Conservation (phyloP, 2,797 vertebrate species). For the Tarsius wallacei region DNA sequence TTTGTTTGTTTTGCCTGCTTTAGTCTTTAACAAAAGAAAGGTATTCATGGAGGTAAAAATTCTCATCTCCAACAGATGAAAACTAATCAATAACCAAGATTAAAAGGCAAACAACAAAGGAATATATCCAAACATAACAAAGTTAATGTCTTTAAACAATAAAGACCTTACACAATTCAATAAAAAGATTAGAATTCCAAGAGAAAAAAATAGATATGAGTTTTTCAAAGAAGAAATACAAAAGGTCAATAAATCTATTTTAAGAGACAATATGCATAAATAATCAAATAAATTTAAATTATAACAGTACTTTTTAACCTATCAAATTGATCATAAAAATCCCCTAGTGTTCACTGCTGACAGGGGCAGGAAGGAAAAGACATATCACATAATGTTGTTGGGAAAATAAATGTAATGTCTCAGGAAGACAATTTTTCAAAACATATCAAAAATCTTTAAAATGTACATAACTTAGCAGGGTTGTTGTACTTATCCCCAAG, state of each 20-base stretch:
- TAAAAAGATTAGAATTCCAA: not conserved
- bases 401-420: not conserved
- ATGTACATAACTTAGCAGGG: not conserved
- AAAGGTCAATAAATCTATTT: not conserved
- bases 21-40: not conserved
- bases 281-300: not conserved
- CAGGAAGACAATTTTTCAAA: not conserved
- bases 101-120: not conserved
- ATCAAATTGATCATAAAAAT: not conserved
- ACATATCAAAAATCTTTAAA: not conserved
- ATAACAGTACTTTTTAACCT: not conserved
- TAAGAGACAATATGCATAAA: not conserved
- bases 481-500: not conserved
- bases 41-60: not conserved
- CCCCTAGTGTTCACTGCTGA: too few species aligned
- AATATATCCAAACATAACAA: not conserved
- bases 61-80: not conserved
- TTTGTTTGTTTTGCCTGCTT: not conserved
- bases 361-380: not conserved
- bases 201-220: not conserved
- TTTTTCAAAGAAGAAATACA: constrained; percentile 13
- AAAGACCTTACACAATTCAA: not conserved
- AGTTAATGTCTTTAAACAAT: not conserved
- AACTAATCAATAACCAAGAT: not conserved
- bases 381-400: not conserved